These are phyloP conservation scores for Antheraea yamamai DNA, from an alignment of 2,888 invertebrate species.

Conservation along the genomic window DNA sequence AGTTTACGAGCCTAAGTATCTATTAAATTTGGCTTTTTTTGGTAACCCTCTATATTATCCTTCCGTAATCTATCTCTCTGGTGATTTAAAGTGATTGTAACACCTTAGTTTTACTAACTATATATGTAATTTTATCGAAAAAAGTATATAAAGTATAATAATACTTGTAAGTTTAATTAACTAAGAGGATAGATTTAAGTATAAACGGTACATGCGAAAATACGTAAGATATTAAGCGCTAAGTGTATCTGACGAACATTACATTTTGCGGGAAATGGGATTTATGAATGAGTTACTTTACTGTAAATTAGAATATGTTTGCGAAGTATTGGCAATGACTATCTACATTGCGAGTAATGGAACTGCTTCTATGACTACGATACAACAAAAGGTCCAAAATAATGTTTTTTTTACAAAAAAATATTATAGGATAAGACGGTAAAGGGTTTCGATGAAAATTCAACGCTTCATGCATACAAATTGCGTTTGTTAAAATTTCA, in stretches of 20 bases:
- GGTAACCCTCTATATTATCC: no score
- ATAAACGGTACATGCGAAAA: neutral
- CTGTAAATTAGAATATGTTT: neutral
- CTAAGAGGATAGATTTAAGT: neutral
- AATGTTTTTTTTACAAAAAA: constrained; percentile 21
- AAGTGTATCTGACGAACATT: neutral
- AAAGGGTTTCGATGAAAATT: constrained; percentile 50
- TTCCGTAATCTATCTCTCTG: no score
- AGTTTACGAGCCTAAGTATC: no score
- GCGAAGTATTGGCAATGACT: neutral
- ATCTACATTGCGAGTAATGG: neutral
- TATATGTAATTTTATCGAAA: no score
- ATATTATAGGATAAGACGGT: constrained; percentile 49
- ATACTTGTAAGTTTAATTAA: no score
- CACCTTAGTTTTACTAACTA: no score
- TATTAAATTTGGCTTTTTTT: no score
- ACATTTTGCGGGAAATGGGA: neutral
- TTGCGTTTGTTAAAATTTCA: constrained; percentile 56
- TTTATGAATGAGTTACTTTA: neutral
- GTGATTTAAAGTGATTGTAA: no score
- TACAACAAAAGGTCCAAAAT: neutral
- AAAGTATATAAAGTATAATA: no score
- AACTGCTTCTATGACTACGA: neutral
- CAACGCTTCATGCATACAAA: constrained; percentile 61
- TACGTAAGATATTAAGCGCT: neutral